Evolutionary conservation across 2,888 invertebrate species (phyloP).

Genomic region (Pycnomerus fuliginosus): DNA sequence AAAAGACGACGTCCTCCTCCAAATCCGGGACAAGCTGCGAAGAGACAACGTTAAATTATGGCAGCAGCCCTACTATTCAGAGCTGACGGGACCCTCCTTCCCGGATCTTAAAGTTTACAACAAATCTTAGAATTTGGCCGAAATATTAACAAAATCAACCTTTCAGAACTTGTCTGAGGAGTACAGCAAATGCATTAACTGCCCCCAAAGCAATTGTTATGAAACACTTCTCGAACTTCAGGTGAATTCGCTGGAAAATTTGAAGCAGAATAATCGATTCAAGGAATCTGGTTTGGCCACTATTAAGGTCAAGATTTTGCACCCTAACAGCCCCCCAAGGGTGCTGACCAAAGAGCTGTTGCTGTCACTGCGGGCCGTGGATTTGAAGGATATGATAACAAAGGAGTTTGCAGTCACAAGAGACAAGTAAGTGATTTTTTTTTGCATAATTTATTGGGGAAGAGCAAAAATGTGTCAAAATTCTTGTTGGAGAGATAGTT

Average conservation of each 20-base stretch:
- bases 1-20: conserved; percentile 64
- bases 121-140: conserved; percentile 25
- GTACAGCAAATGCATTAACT: conserved; percentile 58
- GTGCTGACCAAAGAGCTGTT: conserved; percentile 59
- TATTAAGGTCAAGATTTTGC: conserved; percentile 65
- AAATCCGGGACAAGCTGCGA: conserved; percentile 67
- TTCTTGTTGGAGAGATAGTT: conserved; percentile 1
- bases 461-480: no score
- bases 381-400: conserved; percentile 59
- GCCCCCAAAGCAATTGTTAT: conserved; percentile 56
- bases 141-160: conserved; percentile 18
- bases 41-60: conserved; percentile 71
- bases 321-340: conserved; percentile 53
- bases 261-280: conserved; percentile 68
- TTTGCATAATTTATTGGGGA: no score
- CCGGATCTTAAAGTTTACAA: conserved; percentile 54
- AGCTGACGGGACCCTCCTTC: conserved; percentile 55
- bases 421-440: conserved; percentile 54
- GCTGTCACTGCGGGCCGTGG: conserved; percentile 57
- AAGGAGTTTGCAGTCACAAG: conserved; percentile 51
- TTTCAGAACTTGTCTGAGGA: conserved; percentile 63
- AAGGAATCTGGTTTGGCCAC: conserved; percentile 72
- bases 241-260: conserved; percentile 68
- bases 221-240: conserved; percentile 65
- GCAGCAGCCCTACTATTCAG: conserved; percentile 68